Evolutionary conservation across 2,797 vertebrate species (phyloP).

Genomic region (Heliangelus exortis): DNA sequence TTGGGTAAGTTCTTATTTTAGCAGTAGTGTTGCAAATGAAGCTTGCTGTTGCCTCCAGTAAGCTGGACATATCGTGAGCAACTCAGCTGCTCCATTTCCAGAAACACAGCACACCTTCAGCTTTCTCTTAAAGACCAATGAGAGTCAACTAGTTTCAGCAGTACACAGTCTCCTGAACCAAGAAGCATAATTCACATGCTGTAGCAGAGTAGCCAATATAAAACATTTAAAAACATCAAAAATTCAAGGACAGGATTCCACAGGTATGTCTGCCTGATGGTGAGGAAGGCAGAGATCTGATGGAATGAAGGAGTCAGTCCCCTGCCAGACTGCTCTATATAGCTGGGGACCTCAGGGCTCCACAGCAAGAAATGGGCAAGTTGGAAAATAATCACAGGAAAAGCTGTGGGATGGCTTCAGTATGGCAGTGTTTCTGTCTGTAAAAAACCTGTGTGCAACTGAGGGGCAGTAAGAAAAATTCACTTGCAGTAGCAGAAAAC

Average conservation of each 20-base stretch:
- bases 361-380: not conserved
- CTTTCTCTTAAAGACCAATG: not conserved
- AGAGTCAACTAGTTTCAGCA: not conserved
- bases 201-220: not conserved
- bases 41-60: not conserved
- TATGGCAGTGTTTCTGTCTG: not conserved
- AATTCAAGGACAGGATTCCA: not conserved
- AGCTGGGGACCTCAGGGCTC: not conserved
- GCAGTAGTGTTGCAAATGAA: not conserved
- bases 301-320: not conserved
- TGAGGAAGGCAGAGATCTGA: not conserved
- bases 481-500: not conserved
- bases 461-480: not conserved
- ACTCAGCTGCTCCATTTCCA: not conserved
- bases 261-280: not conserved
- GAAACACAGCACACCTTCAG: not conserved
- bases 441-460: not conserved
- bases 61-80: not conserved
- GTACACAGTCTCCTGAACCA: not conserved
- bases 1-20: not conserved
- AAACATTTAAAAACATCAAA: not conserved
- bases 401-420: not conserved
- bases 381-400: not conserved
- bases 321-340: accelerated
- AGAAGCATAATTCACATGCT: not conserved